Evolutionary conservation across 2,113 vertebrate genomes (phyloP), one percentile per base, ranked within the genome.

Genomic region (Petromus typicus): DNA sequence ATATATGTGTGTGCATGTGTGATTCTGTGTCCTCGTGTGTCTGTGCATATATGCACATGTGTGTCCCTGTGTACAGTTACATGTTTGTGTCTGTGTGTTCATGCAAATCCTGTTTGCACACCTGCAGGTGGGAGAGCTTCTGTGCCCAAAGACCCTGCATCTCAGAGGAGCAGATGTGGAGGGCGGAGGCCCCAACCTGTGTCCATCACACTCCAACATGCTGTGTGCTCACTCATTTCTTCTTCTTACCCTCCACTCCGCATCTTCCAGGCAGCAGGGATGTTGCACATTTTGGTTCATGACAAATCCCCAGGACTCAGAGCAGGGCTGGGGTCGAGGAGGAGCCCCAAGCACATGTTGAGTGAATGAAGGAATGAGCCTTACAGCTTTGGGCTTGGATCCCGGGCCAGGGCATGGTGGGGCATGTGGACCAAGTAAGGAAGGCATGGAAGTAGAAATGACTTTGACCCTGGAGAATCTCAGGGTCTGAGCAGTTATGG

Each of bases 341-440:
- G 66, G 17, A 34, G 75, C 34, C 4, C 0, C 0, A 32, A 2
- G 34, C 14, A 1, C 14, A 22, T 61, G 23, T 25, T 11, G 67
- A 88, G 40, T 25, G 66, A 82, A 61, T 34, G 67, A 83, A 40
- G 18, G 64, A 43, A 22, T 27, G 34, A 75, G 59, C 30, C 16
- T 37, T 63, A 40, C 5, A 5, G 16, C 54, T 54, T 61, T 56
- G 43, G 69, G 30, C 48, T 34, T 14, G 22, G 64, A 67, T 6
- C 11, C 30, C 18, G 7, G 12, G 12, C 3, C 4, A 4, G 1
- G 1, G 9, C 73, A 54, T 27, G 0, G 5, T 17, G 37, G 25
- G 54, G 48, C 30, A 30, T 0, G 48, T 20, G 76, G 22, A 9
- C n/a, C 12, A 12, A 13, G 5, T 0, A 34, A n/a, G 54, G n/a